Percentiles rank a stretch among this genome's conserved stretches.
Conservation (phyloP, 2,113 vertebrate species). For the Ifrita kowaldi region DNA sequence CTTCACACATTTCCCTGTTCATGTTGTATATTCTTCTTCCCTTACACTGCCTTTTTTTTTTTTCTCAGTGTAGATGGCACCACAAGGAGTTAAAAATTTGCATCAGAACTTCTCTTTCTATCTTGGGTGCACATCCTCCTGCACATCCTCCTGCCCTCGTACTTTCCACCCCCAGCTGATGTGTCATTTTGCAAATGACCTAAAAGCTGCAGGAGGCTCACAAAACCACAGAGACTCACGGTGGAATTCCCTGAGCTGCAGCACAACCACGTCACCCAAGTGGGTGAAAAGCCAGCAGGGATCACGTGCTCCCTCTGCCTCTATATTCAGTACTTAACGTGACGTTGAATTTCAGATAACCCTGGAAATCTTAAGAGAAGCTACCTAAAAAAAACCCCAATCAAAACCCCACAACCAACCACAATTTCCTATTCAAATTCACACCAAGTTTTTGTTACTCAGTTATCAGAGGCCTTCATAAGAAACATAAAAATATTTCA, state of each 20-base stretch:
- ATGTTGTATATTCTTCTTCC: fast-evolving
- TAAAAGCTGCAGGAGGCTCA: background rate
- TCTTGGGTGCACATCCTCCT: background rate
- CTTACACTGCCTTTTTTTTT: background rate
- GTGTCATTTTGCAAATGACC: background rate
- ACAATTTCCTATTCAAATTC: background rate
- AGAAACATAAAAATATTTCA: background rate
- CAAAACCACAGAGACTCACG: background rate
- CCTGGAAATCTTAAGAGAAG: background rate
- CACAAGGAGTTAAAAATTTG: background rate
- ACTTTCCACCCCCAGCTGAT: background rate
- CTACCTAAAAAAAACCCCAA: background rate
- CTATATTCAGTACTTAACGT: fast-evolving
- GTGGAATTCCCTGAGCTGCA: background rate
- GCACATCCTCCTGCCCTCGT: background rate
- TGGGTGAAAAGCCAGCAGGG: background rate
- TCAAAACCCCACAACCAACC: background rate
- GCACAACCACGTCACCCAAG: background rate
- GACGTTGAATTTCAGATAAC: fast-evolving
- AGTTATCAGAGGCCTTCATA: background rate
- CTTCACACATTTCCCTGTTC: background rate
- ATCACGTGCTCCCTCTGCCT: background rate
- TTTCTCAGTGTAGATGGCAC: background rate
- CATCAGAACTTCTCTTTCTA: background rate
- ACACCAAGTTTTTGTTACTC: background rate